Evolutionary conservation across 2,113 vertebrate genomes (phyloP).

Genomic region (Lates calcarifer): DNA sequence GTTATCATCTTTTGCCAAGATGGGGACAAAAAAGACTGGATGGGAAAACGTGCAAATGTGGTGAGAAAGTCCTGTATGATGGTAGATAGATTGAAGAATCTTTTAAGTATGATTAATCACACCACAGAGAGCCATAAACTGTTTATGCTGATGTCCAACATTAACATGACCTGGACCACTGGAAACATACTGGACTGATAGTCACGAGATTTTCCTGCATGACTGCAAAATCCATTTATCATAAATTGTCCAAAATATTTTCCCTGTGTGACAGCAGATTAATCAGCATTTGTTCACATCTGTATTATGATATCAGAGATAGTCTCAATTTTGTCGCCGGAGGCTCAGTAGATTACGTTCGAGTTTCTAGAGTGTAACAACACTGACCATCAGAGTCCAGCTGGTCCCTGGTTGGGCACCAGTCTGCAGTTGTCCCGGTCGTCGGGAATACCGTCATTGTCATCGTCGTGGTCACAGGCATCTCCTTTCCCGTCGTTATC

Average conservation of each 20-base stretch:
- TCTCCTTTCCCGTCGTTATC: slow-evolving; percentile 94
- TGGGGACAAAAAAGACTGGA: neutral
- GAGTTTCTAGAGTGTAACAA: neutral
- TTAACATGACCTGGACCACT: slow-evolving; percentile 38
- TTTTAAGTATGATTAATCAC: slow-evolving; percentile 33
- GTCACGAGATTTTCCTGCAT: slow-evolving; percentile 32
- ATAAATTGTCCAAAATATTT: slow-evolving; percentile 22
- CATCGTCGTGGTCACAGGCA: slow-evolving; percentile 94
- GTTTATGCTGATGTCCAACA: slow-evolving; percentile 56
- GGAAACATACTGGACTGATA: slow-evolving; percentile 11
- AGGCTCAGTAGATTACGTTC: neutral
- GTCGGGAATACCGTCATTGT: slow-evolving; percentile 94
- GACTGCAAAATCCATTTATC: slow-evolving; percentile 50
- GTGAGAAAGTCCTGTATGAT: slow-evolving; percentile 3
- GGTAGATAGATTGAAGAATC: slow-evolving; percentile 21
- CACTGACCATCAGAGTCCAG: slow-evolving; percentile 90
- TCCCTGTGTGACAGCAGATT: slow-evolving; percentile 19
- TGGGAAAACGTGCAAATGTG: slow-evolving; percentile 4
- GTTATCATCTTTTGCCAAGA: slow-evolving; percentile 8
- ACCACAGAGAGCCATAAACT: slow-evolving; percentile 22
- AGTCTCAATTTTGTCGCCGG: neutral
- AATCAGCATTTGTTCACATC: slow-evolving; percentile 18
- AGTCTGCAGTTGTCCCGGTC: slow-evolving; percentile 97
- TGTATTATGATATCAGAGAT: neutral
- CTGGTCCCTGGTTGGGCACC: slow-evolving; percentile 90